A percentile compares a stretch with the other conserved stretches of the same genome.
phyloP scores from a whole-genome alignment of 2,888 invertebrate species.

The Cartodere bifasciata region DNA sequence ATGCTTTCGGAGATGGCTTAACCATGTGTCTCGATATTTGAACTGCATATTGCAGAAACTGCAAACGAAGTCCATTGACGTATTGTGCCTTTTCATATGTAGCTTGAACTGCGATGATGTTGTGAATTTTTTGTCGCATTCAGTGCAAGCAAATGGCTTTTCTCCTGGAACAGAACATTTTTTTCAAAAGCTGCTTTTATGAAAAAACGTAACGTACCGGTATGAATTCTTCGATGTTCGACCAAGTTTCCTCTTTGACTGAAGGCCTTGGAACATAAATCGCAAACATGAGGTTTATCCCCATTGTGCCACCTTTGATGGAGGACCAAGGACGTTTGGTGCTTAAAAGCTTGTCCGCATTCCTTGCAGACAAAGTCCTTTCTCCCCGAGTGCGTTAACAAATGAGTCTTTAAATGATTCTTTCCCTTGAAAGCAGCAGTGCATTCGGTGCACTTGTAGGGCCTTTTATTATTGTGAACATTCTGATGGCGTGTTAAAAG shows the following conservation, averaged over 20 bases:
- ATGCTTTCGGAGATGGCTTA: conserved; percentile 53
- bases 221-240: conserved; percentile 67
- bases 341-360: conserved; percentile 61
- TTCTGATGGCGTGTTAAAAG: conserved; percentile 64
- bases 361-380: conserved; percentile 46
- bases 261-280: conserved; percentile 58
- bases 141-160: conserved; percentile 59
- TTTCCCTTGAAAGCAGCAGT: conserved; percentile 55
- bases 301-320: conserved; percentile 62
- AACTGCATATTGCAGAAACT: conserved; percentile 45
- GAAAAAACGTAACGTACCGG: conserved; percentile 23
- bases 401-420: conserved; percentile 59
- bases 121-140: conserved; percentile 56
- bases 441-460: conserved; percentile 48
- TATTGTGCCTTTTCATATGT: conserved; percentile 49
- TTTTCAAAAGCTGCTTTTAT: conserved; percentile 3
- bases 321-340: conserved; percentile 63
- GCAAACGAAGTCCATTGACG: too few species aligned
- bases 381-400: conserved; percentile 56
- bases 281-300: conserved; percentile 54
- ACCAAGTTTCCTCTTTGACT: conserved; percentile 66
- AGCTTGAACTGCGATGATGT: conserved; percentile 60
- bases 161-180: conserved; percentile 38
- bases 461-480: conserved; percentile 59
- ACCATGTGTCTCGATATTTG: conserved; percentile 48